phyloP scores from a whole-genome alignment of 2,888 invertebrate species.

The Tenthredo livida region DNA sequence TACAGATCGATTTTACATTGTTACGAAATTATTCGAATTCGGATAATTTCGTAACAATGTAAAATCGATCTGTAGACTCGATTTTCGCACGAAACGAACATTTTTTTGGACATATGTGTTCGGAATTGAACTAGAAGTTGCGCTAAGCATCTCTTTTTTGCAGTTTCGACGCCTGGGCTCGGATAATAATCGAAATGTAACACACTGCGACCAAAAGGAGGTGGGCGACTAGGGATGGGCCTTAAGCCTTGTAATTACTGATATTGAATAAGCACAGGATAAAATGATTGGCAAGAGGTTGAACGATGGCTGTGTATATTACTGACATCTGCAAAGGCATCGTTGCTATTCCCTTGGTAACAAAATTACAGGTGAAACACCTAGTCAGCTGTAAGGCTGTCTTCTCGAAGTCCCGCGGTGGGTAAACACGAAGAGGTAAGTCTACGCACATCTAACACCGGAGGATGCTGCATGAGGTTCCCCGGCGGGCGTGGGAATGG shows the following conservation, averaged over 20 bases:
- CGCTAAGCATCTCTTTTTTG: too few species aligned
- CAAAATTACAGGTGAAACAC: conserved; percentile 14
- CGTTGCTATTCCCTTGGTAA: background rate
- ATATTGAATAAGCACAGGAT: background rate
- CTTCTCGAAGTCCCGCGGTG: conserved; percentile 14
- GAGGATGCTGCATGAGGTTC: conserved; percentile 57
- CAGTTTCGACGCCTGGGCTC: too few species aligned
- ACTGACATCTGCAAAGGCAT: background rate
- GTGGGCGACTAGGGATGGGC: too few species aligned
- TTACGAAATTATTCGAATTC: too few species aligned
- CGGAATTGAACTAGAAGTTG: too few species aligned
- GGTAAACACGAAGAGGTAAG: conserved; percentile 20
- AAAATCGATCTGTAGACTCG: too few species aligned
- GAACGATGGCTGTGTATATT: background rate
- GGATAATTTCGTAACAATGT: too few species aligned
- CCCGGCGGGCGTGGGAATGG: conserved; percentile 64
- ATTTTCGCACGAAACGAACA: too few species aligned
- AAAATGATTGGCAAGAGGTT: background rate
- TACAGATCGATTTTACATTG: too few species aligned
- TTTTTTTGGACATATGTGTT: too few species aligned
- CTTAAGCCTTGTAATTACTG: background rate
- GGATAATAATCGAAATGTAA: too few species aligned
- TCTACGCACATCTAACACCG: conserved; percentile 31
- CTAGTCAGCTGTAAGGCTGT: background rate
- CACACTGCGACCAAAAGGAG: too few species aligned